Evolutionary conservation across 1,140 invertebrate species (phyloP).

Genomic region (Drosophila kikkawai): DNA sequence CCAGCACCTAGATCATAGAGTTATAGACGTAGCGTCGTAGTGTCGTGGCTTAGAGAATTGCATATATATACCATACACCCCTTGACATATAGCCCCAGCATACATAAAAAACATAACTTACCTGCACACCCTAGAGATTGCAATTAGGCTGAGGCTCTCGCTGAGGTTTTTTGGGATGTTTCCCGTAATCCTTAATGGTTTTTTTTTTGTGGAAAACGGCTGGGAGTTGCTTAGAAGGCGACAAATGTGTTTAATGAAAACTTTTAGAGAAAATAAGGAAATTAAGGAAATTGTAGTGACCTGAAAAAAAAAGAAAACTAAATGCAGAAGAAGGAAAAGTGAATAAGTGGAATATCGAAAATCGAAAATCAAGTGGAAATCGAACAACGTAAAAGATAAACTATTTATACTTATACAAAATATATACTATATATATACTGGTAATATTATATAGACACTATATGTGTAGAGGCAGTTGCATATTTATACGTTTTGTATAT

Average conservation of each 20-base stretch:
- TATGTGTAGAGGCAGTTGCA: constrained; percentile 50
- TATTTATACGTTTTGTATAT: constrained; percentile 79
- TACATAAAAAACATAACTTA: background rate
- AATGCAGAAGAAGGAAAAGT: background rate
- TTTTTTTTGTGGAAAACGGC: constrained; percentile 52
- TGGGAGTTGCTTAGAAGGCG: constrained; percentile 57
- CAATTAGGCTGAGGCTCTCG: constrained; percentile 42
- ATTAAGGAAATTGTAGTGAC: constrained; percentile 77
- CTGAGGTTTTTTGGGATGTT: constrained; percentile 27
- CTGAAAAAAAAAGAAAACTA: constrained; percentile 46
- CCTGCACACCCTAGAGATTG: constrained; percentile 34
- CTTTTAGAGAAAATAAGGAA: constrained; percentile 31
- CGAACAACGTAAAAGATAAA: constrained; percentile 43
- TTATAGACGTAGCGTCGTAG: constrained; percentile 16
- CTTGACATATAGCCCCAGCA: background rate
- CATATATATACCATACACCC: background rate
- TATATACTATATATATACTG: constrained; percentile 35
- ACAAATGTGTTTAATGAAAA: constrained; percentile 6
- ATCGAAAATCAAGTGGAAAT: constrained; percentile 17
- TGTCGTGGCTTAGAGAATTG: background rate
- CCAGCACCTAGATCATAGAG: constrained; percentile 42
- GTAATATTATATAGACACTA: constrained; percentile 35
- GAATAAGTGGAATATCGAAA: background rate
- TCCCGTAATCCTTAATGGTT: constrained; percentile 24
- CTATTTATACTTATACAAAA: constrained; percentile 62